Conservation (phyloP, 2,888 invertebrate genomes). For the Lasioglossum calceatum region DNA sequence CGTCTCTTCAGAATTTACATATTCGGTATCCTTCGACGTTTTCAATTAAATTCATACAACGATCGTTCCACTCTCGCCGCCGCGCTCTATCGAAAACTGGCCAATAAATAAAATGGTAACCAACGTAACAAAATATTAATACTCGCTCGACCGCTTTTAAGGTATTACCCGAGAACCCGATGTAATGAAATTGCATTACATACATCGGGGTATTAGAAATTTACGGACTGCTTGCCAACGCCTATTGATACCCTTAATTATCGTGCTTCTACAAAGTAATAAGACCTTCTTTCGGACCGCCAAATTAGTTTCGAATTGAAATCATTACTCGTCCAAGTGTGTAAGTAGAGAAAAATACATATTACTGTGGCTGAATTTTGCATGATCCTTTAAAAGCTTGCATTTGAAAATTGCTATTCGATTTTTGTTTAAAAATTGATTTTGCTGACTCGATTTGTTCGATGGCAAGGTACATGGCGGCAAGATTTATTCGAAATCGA, state of each 20-base stretch:
- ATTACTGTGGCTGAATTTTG: too few species aligned
- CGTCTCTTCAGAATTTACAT: constrained; percentile 32
- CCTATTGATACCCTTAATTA: constrained; percentile 30
- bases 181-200: constrained; percentile 37
- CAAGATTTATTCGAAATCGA: not conserved
- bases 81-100: constrained; percentile 38
- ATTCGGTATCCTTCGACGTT: constrained; percentile 23
- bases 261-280: not conserved
- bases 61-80: constrained; percentile 10
- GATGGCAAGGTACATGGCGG: not conserved
- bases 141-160: constrained; percentile 40
- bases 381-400: too few species aligned
- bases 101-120: constrained; percentile 50
- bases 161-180: constrained; percentile 29
- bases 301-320: not conserved
- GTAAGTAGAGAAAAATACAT: not conserved
- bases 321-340: not conserved
- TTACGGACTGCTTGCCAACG: constrained; percentile 9
- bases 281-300: not conserved
- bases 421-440: not conserved
- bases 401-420: not conserved
- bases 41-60: constrained; percentile 50
- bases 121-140: constrained; percentile 51
- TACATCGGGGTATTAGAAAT: constrained; percentile 13
- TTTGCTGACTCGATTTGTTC: not conserved